Percentiles rank a stretch among this genome's conserved stretches.
Evolutionary conservation across 2,797 vertebrate species (phyloP).

Genomic region (Onychomys arenicola): DNA sequence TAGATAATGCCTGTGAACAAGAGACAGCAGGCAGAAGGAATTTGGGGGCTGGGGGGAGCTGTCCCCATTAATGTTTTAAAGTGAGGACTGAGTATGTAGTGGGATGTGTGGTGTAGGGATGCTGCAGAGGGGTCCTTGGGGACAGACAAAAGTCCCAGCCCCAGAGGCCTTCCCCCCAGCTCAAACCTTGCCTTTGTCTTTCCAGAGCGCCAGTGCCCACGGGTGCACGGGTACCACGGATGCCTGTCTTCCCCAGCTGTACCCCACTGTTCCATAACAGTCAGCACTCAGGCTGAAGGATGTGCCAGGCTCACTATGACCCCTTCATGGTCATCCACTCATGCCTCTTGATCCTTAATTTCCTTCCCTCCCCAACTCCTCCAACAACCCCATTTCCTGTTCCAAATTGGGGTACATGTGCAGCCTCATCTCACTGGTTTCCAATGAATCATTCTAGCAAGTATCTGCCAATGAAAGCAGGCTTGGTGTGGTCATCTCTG

Average conservation of each 20-base stretch:
- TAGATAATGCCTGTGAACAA: neutral
- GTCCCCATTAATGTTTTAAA: neutral
- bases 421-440: neutral
- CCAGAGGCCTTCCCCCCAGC: neutral
- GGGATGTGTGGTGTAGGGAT: too few relatives aligned
- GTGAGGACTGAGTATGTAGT: neutral
- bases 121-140: neutral
- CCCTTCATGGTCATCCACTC: neutral
- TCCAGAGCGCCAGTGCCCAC: constrained; percentile 38
- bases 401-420: neutral
- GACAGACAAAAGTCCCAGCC: accelerated
- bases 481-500: accelerated
- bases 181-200: constrained; percentile 24
- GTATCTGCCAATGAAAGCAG: too few relatives aligned
- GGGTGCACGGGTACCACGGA: accelerated
- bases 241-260: neutral
- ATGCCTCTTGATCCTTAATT: neutral
- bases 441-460: accelerated
- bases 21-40: neutral
- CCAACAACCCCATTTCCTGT: accelerated
- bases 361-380: neutral
- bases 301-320: neutral
- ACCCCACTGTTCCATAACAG: neutral
- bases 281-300: neutral
- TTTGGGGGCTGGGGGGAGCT: too few relatives aligned